phyloP scores from a whole-genome alignment of 2,888 invertebrate species.

The Oligia fasciuncula region DNA sequence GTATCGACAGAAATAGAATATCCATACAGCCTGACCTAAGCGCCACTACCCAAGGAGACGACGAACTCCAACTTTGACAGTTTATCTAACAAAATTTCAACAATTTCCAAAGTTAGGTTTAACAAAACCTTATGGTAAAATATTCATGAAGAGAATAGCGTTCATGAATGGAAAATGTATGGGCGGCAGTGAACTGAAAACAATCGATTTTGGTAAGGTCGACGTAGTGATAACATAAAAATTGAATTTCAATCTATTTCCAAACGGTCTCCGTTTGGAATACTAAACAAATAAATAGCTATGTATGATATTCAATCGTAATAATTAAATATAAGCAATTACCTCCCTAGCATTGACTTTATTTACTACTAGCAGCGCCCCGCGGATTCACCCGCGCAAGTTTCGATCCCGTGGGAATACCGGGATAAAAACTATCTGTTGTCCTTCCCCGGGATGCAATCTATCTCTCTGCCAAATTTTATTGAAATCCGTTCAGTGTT shows the following conservation, averaged over 20 bases:
- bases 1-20: constrained; percentile 77
- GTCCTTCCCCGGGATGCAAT: too few relatives aligned
- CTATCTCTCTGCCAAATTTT: too few relatives aligned
- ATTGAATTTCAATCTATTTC: constrained; percentile 32
- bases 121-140: constrained; percentile 48
- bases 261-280: constrained; percentile 26
- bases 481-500: too few relatives aligned
- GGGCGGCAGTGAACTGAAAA: constrained; percentile 48
- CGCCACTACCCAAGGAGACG: constrained; percentile 63
- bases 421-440: too few relatives aligned
- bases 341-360: constrained; percentile 13
- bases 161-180: constrained; percentile 45
- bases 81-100: constrained; percentile 33
- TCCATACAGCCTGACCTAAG: constrained; percentile 72
- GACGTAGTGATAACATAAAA: constrained; percentile 36
- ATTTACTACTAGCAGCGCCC: not conserved
- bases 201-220: constrained; percentile 46
- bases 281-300: constrained; percentile 13
- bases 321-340: constrained; percentile 40
- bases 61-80: constrained; percentile 39
- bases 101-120: constrained; percentile 28
- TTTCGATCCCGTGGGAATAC: too few relatives aligned
- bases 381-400: too few relatives aligned
- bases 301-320: constrained; percentile 18
- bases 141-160: constrained; percentile 52